These are phyloP conservation scores for Muscidifurax raptorellus DNA, from an alignment of 1,140 invertebrate species.

Conservation along the genomic window DNA sequence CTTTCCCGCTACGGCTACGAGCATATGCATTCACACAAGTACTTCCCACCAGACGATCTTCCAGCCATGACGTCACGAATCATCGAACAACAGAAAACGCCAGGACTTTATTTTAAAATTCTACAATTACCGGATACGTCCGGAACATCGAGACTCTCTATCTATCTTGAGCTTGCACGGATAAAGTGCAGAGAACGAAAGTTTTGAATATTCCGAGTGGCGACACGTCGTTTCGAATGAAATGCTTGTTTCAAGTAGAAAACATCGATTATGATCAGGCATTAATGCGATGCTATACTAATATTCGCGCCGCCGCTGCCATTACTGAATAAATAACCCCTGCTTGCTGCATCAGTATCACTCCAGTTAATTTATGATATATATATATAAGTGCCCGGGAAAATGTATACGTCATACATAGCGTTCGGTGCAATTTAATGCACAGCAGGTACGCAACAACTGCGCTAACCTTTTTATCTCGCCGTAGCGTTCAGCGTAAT, in stretches of 20 bases:
- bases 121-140: too few species aligned
- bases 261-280: background rate
- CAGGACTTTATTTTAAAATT: too few species aligned
- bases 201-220: too few species aligned
- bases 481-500: background rate
- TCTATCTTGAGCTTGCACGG: background rate
- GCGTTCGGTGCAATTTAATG: background rate
- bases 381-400: background rate
- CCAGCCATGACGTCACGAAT: too few species aligned
- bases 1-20: too few species aligned
- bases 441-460: background rate
- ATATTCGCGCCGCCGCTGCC: background rate
- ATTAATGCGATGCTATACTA: background rate
- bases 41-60: too few species aligned
- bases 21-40: too few species aligned
- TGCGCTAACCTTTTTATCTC: background rate
- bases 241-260: background rate
- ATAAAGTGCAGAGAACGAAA: background rate
- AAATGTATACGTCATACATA: background rate
- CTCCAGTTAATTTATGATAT: slow-evolving; percentile 12
- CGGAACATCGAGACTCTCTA: background rate
- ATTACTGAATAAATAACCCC: background rate
- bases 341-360: background rate
- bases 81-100: too few species aligned
- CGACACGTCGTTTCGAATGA: too few species aligned